phyloP scores from a whole-genome alignment of 2,888 invertebrate genomes.

The Rhagonycha fulva region DNA sequence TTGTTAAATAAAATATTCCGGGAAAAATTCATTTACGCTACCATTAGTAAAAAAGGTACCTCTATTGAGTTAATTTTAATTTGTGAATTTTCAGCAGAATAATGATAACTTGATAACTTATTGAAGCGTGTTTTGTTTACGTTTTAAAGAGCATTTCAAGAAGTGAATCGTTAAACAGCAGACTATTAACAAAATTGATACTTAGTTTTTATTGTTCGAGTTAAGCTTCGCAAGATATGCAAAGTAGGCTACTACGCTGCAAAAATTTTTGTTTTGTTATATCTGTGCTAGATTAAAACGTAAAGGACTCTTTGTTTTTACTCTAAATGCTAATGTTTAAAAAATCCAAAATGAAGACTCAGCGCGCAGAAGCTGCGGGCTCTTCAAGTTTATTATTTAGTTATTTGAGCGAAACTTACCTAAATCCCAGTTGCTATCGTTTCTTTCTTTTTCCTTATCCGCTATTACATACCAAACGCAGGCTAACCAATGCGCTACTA shows the following conservation, averaged over 20 bases:
- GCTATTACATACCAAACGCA: constrained; percentile 98
- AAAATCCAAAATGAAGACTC: not conserved
- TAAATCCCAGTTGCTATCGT: constrained; percentile 75
- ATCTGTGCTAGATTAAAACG: not conserved
- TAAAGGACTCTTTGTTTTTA: not conserved
- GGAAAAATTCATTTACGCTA: not conserved
- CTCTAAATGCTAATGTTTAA: not conserved
- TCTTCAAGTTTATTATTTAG: not conserved
- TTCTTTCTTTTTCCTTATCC: constrained; percentile 76
- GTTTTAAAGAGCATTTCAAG: not conserved
- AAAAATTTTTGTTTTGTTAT: not conserved
- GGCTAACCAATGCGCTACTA: constrained; percentile 95
- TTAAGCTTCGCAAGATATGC: not conserved
- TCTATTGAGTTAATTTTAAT: not conserved
- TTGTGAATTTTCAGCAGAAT: not conserved
- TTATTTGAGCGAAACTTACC: constrained; percentile 63
- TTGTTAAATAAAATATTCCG: not conserved
- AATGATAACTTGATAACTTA: not conserved
- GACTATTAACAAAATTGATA: not conserved
- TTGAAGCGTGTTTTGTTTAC: not conserved
- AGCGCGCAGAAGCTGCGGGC: not conserved
- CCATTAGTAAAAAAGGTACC: not conserved
- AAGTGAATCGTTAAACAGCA: not conserved
- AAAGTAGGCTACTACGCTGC: not conserved
- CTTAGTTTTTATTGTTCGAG: not conserved